A percentile compares a stretch with the other conserved stretches of the same genome.
These are phyloP conservation scores for Drosophila nigromelanica DNA, from an alignment of 1,140 invertebrate species.

Conservation along the genomic window DNA sequence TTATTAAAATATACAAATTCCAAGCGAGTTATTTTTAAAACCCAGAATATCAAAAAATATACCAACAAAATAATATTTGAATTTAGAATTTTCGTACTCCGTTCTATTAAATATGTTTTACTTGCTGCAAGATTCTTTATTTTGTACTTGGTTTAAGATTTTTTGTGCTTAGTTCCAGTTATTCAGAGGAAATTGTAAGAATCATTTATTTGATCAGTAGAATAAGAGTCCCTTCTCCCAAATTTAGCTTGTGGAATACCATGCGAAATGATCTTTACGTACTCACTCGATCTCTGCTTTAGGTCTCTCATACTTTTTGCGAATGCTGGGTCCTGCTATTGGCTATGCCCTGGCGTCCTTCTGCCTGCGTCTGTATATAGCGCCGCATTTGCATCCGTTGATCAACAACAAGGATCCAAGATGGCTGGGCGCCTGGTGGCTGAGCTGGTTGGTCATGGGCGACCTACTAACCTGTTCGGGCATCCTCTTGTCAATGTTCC, in stretches of 20 bases:
- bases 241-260: background rate
- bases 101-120: no score
- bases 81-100: no score
- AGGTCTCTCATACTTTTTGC: constrained; percentile 89
- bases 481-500: constrained; percentile 87
- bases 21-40: no score
- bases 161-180: no score
- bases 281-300: constrained; percentile 18
- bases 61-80: no score
- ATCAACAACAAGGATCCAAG: constrained; percentile 89
- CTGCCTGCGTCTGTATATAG: constrained; percentile 89
- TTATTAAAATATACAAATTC: no score
- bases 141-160: no score
- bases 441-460: constrained; percentile 91
- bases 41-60: no score
- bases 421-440: constrained; percentile 92
- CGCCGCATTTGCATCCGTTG: constrained; percentile 88
- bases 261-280: background rate
- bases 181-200: no score
- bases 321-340: constrained; percentile 89
- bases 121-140: no score
- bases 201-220: no score
- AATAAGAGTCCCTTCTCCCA: background rate
- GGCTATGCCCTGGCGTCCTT: constrained; percentile 89
- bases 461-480: constrained; percentile 87